Evolutionary conservation across 2,888 invertebrate species (phyloP).

Genomic region (Saturnia japonica): DNA sequence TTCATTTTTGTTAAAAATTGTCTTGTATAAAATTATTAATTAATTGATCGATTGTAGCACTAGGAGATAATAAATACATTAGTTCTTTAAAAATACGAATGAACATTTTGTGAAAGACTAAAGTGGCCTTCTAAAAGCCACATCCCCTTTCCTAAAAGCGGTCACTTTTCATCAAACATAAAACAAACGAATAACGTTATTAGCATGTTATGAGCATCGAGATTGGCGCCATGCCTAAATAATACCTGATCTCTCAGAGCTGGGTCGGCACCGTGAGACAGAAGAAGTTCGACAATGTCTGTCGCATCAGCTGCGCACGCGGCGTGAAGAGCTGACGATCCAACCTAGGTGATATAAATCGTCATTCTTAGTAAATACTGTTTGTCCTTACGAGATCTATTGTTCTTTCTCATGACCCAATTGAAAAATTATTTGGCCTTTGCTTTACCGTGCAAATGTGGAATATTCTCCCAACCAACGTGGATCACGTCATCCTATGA

Average conservation of each 20-base stretch:
- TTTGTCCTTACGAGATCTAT: too few relatives aligned
- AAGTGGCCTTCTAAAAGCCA: not conserved
- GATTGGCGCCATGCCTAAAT: not conserved
- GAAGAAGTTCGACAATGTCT: constrained; percentile 86
- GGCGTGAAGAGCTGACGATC: constrained; percentile 88
- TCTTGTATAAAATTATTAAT: too few relatives aligned
- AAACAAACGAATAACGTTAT: too few relatives aligned
- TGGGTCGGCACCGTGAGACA: constrained; percentile 86
- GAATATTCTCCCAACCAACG: too few relatives aligned
- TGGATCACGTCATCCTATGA: too few relatives aligned
- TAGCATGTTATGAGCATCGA: not conserved
- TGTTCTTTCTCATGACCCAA: too few relatives aligned
- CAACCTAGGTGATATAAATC: constrained; percentile 67
- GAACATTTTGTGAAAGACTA: not conserved
- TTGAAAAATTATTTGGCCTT: too few relatives aligned
- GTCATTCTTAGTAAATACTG: not conserved
- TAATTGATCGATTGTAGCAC: not conserved
- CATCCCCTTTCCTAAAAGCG: not conserved
- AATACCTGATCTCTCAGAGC: constrained; percentile 87
- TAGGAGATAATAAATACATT: not conserved
- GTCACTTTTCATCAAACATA: constrained; percentile 3
- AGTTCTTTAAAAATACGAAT: not conserved
- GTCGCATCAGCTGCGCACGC: constrained; percentile 87
- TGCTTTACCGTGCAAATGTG: too few relatives aligned
- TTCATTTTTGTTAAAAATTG: too few relatives aligned